These are phyloP conservation scores for Dryobota labecula DNA, from an alignment of 2,888 invertebrate genomes.

Conservation along the genomic window DNA sequence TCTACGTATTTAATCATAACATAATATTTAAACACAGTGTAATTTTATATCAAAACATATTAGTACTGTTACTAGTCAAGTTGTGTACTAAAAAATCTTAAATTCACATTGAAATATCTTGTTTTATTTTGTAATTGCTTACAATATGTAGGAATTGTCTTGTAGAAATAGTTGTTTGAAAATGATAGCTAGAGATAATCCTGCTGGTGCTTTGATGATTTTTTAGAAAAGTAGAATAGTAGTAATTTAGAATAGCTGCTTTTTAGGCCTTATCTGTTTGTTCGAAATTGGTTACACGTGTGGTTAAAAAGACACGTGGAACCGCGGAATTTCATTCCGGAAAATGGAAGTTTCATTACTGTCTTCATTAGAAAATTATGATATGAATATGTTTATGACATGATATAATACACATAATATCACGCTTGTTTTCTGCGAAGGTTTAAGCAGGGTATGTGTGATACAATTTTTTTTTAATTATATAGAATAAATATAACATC, in stretches of 20 bases:
- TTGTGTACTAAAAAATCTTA: too few species aligned
- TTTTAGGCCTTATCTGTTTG: neutral
- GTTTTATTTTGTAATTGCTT: too few species aligned
- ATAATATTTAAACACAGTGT: too few species aligned
- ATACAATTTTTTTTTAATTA: neutral
- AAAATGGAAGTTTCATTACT: neutral
- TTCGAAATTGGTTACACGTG: neutral
- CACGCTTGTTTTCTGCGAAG: neutral
- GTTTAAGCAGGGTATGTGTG: neutral
- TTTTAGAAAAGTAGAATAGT: neutral
- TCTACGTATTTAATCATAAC: too few species aligned
- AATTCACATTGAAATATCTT: too few species aligned
- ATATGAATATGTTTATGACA: neutral
- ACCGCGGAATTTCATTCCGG: neutral
- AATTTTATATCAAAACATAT: too few species aligned
- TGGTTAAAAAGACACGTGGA: neutral
- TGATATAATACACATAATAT: neutral
- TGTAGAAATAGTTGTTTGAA: neutral
- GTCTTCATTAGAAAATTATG: too few species aligned
- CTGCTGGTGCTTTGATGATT: neutral
- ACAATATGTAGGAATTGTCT: neutral
- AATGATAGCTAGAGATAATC: neutral
- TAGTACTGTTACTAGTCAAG: too few species aligned
- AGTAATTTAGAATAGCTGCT: neutral
- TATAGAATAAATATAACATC: neutral